These are phyloP conservation scores for Diadumene lineata DNA, from an alignment of 92 coral and sea anemone species.

Conservation along the genomic window DNA sequence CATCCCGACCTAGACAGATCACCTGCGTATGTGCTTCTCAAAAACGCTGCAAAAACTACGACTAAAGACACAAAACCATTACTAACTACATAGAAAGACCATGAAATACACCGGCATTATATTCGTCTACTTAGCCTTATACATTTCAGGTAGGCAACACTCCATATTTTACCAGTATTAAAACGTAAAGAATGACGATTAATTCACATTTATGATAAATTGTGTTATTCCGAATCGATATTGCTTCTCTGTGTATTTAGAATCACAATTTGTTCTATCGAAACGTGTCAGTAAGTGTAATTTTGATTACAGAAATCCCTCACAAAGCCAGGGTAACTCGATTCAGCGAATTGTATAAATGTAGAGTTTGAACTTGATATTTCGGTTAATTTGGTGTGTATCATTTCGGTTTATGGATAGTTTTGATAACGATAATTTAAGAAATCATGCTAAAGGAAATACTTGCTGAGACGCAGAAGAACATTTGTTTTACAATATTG, in stretches of 20 bases:
- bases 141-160: constrained; percentile 14
- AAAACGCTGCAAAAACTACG: background rate
- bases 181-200: background rate
- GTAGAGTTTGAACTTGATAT: background rate
- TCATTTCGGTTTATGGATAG: background rate
- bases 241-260: no score
- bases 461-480: background rate
- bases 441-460: background rate
- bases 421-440: background rate
- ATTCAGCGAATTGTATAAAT: no score
- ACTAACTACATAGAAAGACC: background rate
- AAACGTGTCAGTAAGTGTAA: no score
- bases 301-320: no score
- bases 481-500: no score
- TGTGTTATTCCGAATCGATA: background rate
- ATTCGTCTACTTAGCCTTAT: background rate
- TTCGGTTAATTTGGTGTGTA: background rate
- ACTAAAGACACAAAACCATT: background rate
- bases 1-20: constrained; percentile 39
- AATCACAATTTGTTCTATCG: no score
- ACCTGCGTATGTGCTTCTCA: constrained; percentile 37
- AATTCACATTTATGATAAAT: background rate
- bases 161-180: background rate
- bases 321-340: no score
- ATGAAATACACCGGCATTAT: background rate